Percentiles rank a stretch among this genome's conserved stretches.
These are phyloP conservation scores for Xyliphius kryptos DNA, from an alignment of 2,113 vertebrate species.

Conservation along the genomic window DNA sequence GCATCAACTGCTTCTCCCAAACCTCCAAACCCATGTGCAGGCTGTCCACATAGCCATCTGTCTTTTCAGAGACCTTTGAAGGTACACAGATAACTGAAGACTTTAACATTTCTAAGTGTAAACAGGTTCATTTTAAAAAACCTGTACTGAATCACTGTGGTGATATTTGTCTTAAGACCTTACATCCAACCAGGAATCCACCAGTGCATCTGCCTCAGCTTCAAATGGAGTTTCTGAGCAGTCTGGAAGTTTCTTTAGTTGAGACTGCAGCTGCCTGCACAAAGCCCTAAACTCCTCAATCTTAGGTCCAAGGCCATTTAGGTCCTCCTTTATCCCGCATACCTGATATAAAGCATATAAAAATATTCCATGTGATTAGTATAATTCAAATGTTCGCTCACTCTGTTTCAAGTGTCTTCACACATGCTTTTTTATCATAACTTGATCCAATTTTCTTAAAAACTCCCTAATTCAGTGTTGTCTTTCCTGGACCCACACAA, in stretches of 20 bases:
- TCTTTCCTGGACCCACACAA: too few species aligned
- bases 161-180: constrained; percentile 37
- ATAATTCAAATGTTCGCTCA: too few species aligned
- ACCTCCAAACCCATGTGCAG: constrained; percentile 75
- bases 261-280: constrained; percentile 82
- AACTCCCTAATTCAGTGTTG: too few species aligned
- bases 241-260: constrained; percentile 83
- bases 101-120: too few species aligned
- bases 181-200: constrained; percentile 95
- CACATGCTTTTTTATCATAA: too few species aligned
- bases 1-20: constrained; percentile 83
- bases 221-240: constrained; percentile 79
- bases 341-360: constrained; percentile 59
- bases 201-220: constrained; percentile 77
- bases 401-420: too few species aligned
- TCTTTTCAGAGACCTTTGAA: constrained; percentile 88
- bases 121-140: too few species aligned
- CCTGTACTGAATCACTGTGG: background rate
- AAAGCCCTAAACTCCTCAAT: constrained; percentile 80
- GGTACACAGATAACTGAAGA: too few species aligned
- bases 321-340: constrained; percentile 72
- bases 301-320: constrained; percentile 63
- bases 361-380: too few species aligned
- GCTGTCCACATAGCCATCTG: constrained; percentile 77
- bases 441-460: too few species aligned